Evolutionary conservation across 2,888 invertebrate genomes (phyloP).

Genomic region (Belgica antarctica): DNA sequence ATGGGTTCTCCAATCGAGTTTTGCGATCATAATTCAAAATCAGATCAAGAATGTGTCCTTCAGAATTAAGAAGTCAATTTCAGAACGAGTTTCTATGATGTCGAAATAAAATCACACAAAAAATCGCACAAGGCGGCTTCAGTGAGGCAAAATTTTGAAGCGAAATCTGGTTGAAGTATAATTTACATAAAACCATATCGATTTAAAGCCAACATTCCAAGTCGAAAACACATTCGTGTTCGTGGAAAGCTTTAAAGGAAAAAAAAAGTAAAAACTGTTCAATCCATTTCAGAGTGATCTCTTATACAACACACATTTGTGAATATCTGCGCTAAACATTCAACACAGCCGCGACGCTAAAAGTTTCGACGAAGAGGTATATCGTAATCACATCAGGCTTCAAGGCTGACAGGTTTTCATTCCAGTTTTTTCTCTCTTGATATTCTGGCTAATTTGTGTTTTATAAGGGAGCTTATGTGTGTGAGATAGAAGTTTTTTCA

Average conservation of each 20-base stretch:
- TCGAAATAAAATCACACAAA: too few species aligned
- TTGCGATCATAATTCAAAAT: not conserved
- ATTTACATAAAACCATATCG: too few species aligned
- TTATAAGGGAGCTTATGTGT: not conserved
- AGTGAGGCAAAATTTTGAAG: too few species aligned
- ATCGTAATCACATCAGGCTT: conserved; percentile 25
- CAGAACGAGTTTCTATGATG: not conserved
- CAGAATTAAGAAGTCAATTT: too few species aligned
- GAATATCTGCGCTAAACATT: not conserved
- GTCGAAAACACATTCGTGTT: too few species aligned
- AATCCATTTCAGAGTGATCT: not conserved
- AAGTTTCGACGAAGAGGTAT: conserved; percentile 3
- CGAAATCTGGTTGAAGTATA: too few species aligned
- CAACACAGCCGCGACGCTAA: not conserved
- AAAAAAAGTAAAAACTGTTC: not conserved
- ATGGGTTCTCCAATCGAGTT: not conserved
- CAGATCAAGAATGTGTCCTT: not conserved
- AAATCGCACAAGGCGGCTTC: too few species aligned
- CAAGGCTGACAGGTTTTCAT: conserved; percentile 43
- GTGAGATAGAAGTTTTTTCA: not conserved
- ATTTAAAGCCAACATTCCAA: too few species aligned
- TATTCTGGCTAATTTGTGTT: not conserved
- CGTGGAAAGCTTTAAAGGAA: not conserved
- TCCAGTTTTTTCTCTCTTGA: conserved; percentile 28
- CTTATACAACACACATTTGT: not conserved